Evolutionary conservation across 2,888 invertebrate genomes (phyloP), one percentile per base, ranked within the genome.

Genomic region (Entomobrya multifasciata): DNA sequence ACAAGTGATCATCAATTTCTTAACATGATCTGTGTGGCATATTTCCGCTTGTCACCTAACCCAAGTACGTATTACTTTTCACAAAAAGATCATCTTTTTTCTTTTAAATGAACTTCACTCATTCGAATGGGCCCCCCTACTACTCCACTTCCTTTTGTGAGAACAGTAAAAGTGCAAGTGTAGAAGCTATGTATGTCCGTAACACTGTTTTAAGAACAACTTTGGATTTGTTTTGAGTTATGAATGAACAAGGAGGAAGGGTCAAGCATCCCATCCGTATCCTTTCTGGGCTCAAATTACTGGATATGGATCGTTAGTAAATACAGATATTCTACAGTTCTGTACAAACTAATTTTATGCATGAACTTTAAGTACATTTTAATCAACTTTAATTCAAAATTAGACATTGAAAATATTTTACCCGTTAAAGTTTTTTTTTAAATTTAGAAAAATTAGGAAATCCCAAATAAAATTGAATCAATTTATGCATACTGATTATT

Each of bases 231-330:
- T 36, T 76, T 55, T 76, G 74, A 76, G 36, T 36, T 76, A 76
- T 76, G 74, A 76, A 55, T 76, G 74, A 55, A 76, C 52, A 79
- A 86, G 74, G 47, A 77, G 85, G 85, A 85, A 79, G 83, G 83
- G 67, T 87, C 88, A 88, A 76, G 67, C 85, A 82, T 85, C 85
- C 88, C 90, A 89, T 83, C 90, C 90, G 87, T 90, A 87, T 90
- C 90, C 90, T 82, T 83, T 87, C 30, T 20, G 17, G 27, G 57
- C 80, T 85, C 84, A 72, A 49, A 82, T 90, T 79, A 85, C 57
- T 88, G 30, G 70, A 77, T 76, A 88, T 83, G 90, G 86, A 85
- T 90, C 88, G 90, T 90, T 90, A 86, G 77, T 65, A 76, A 62
- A 13, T 27, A 25, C n/a, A n/a, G n/a, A n/a, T n/a, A n/a, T n/a